Evolutionary conservation across 2,113 vertebrate genomes (phyloP), one percentile per base, ranked within the genome.

Genomic region (Leucopsar rothschildi): DNA sequence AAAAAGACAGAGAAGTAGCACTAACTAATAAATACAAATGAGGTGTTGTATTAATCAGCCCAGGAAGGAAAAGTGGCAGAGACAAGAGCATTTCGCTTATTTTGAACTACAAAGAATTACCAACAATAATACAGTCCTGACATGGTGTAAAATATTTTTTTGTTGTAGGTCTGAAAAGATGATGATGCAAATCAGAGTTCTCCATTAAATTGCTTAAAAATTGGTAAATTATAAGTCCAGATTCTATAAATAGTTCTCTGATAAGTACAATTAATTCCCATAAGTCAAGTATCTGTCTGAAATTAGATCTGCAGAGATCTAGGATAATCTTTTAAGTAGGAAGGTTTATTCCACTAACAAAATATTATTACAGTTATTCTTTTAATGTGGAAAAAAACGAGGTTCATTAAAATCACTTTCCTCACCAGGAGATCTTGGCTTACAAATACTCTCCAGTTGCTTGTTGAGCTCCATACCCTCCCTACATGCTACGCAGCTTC

Each of bases 21-120:
- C 8, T 85, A 79, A 82, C 47, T 75, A 82, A 88, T 85, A 93
- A 88, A 76, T 92, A 70, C 24, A 85, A 92, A 93, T 59, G 37
- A 86, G 9, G 20, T 77, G 20, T 7, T 68, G 52, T 61, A 65
- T 57, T 83, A 25, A 70, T 31, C 40, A 69, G 19, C 49, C 25
- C 37, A 72, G 59, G 45, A 80, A 61, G 37, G 25, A 83, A 57
- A 22, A 71, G 22, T 72, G 49, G 56, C 19, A 84, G 39, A 35
- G 3, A 78, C 6, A 87, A 75, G 21, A 76, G 11, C 28, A 23
- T 76, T 88, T 72, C 13, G 27, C 28, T 90, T 82, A 42, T 39
- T 92, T 76, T 72, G 19, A 56, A 27, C 35, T 40, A 52, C 6
- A 33, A 65, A 60, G 60, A 64, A 76, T 53, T 76, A 40, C 6